These are phyloP conservation scores for Saimiri boliviensis DNA, from an alignment of 2,113 vertebrate species.

Conservation along the genomic window DNA sequence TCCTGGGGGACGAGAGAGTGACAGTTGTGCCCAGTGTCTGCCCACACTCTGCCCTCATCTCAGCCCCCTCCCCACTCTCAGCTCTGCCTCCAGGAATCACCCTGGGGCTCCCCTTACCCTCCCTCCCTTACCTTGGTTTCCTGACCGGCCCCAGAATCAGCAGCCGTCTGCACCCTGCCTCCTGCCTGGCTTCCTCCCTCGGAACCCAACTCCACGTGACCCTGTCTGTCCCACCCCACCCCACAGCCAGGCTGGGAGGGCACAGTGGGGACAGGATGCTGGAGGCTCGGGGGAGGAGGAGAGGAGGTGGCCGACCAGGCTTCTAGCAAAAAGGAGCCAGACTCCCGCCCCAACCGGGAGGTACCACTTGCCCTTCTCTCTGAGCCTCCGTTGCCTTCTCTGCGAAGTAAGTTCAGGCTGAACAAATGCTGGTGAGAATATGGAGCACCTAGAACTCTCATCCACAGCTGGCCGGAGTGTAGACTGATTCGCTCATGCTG, in stretches of 20 bases:
- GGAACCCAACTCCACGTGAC: slow-evolving; percentile 73
- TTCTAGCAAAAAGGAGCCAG: neutral
- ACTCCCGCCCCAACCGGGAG: neutral
- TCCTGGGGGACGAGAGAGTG: neutral
- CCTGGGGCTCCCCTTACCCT: neutral
- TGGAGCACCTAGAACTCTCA: neutral
- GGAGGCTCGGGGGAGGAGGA: neutral
- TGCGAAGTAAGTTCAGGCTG: neutral
- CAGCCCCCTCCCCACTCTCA: neutral
- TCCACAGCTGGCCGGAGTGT: neutral
- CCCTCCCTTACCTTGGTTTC: slow-evolving; percentile 68
- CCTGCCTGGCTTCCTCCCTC: slow-evolving; percentile 67
- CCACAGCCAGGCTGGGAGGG: slow-evolving; percentile 54
- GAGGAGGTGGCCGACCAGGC: neutral
- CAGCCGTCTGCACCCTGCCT: slow-evolving; percentile 42
- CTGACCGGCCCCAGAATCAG: slow-evolving; percentile 51
- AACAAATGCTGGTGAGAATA: neutral
- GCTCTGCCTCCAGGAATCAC: neutral
- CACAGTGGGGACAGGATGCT: slow-evolving; percentile 50
- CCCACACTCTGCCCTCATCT: neutral
- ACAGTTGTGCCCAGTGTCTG: neutral
- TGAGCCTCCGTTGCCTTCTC: neutral
- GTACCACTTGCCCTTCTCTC: neutral
- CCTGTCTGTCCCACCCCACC: slow-evolving; percentile 44
- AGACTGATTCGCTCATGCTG: neutral